Base-by-base conservation (phyloP, 1,140 invertebrate species). In the Glossosoma conforme region DNA sequence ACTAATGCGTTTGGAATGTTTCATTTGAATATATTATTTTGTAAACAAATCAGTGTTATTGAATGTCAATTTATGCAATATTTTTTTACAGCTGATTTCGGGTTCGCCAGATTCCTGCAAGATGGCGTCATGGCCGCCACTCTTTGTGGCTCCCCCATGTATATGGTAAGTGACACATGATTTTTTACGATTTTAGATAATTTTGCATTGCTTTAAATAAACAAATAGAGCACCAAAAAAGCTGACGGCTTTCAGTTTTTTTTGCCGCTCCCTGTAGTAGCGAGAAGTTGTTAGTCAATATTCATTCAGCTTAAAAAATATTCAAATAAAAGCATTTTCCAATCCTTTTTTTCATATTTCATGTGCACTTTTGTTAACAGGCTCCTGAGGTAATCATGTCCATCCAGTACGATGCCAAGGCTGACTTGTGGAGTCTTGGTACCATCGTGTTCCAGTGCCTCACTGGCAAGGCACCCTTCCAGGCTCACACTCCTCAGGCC, bases 341-440 rank as follows among this genome's bases (percentile, higher is more conserved):
- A n/a, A n/a, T n/a, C n/a, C n/a, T n/a, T 28, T 28, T 28, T 28
- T 6, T 28, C n/a, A n/a, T 28, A 28, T 28, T 28, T 8, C 6
- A 8, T 28, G 24, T 28, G n/a, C 24, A 28, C n/a, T n/a, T 28
- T 59, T 44, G 46, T 55, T 68, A 69, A 2, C 68, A 91, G 88
- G 95, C 95, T 21, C 95, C 96, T 1, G 96, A 99, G 82, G 97
- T 99, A 24, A 98, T 99, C 59, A 98, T 99, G 96, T 98, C 95
- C 2, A 73, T 96, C 38, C 92, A 98, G 65, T 99, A 99, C 69
- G 93, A 97, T 76, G 94, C 94, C 11, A 99, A 99, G 76, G 97
- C 97, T 32, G 97, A 99, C 75, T 76, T 99, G 46, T 99, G 97
- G 97, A 97, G 93, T 54, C 79, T 99, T 54, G 97, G 97, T 38